Base-by-base conservation (phyloP, 2,113 vertebrate genomes). In the Tyto alba region DNA sequence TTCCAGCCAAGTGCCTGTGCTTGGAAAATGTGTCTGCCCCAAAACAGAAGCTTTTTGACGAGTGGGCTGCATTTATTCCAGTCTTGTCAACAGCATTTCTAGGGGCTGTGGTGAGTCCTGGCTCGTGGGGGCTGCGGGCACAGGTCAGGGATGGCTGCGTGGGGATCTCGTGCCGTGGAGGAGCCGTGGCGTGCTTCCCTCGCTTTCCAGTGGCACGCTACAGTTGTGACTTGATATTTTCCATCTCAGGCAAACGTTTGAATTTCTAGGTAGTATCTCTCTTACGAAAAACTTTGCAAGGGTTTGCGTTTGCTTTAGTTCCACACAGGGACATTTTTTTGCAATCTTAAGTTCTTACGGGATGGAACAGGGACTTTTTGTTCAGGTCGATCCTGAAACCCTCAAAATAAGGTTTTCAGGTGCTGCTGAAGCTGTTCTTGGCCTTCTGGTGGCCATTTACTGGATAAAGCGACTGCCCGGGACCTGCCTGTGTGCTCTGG, bases 141-240 rank as follows among this genome's bases (percentile, higher is more conserved):
- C 48, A 36, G 55, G 7, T 10, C 10, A 5, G 60, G 22, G 57
- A 36, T 40, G 34, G 81, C 64, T 81, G 34, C 1, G 5, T 1
- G 2, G 82, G 64, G 22, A 26, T 36, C 36, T 75, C 0, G 3
- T 60, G 82, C 52, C 11, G n/a, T n/a, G n/a, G n/a, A n/a, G n/a
- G n/a, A n/a, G n/a, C n/a, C n/a, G n/a, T n/a, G n/a, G n/a, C n/a
- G n/a, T n/a, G n/a, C 41, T 56, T 15, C 29, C 34, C 12, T 80
- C 2, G 8, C 64, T 40, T 62, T 20, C 29, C 29, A 23, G 21
- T 21, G 43, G 11, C 2, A 0, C 9, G 16, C 36, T 38, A 2
- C 48, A 72, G 16, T 34, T 23, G 11, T 6, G 27, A 6, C 36
- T 4, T 75, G 60, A 7, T 88, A 6, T 80, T 86, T 64, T 73